Conservation (phyloP, 1,140 invertebrate species). For the Apis dorsata region DNA sequence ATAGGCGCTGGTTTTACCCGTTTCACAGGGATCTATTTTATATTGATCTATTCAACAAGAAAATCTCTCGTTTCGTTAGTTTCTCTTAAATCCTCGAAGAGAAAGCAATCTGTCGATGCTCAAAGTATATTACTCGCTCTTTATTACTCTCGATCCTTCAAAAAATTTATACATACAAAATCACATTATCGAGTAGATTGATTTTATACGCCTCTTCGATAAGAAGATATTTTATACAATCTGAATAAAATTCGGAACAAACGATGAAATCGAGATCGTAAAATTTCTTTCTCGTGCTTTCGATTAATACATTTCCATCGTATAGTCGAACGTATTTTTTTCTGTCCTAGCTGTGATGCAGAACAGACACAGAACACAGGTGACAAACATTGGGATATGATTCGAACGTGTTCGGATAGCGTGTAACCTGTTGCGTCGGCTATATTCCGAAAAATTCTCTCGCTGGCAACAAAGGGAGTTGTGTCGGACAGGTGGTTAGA, state of each 20-base stretch:
- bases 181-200: no score
- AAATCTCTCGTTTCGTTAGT: neutral
- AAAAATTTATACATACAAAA: no score
- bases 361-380: constrained; percentile 7
- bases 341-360: neutral
- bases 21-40: neutral
- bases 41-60: neutral
- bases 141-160: no score
- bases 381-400: constrained; percentile 24
- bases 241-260: no score
- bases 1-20: neutral
- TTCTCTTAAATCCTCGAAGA: no score
- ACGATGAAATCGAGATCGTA: no score
- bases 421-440: constrained; percentile 29
- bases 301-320: neutral
- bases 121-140: no score
- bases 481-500: constrained; percentile 32
- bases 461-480: constrained; percentile 23
- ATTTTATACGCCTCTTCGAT: no score
- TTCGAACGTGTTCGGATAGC: constrained; percentile 10
- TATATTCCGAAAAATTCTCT: constrained; percentile 22
- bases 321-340: neutral
- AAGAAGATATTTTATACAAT: no score
- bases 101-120: no score
- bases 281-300: neutral